phyloP scores from a whole-genome alignment of 2,113 vertebrate species.

The Symphodus melops region DNA sequence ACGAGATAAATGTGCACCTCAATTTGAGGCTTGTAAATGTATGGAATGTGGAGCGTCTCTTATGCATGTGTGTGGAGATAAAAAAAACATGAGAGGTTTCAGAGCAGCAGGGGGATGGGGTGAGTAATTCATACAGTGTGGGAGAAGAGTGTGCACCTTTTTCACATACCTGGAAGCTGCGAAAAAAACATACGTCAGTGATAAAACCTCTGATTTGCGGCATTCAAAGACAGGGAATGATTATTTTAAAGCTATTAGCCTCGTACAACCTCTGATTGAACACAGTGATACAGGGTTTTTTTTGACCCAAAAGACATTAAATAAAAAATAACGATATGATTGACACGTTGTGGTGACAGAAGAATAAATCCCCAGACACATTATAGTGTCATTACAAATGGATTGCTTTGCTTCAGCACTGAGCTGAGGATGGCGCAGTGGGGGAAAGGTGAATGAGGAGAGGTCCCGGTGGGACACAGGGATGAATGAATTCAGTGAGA shows the following conservation, averaged over 20 bases:
- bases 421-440: slow-evolving; percentile 43
- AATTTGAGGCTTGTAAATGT: slow-evolving; percentile 8
- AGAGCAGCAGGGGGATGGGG: slow-evolving; percentile 41
- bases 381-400: slow-evolving; percentile 23
- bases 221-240: slow-evolving; percentile 1
- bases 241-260: neutral
- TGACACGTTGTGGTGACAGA: slow-evolving; percentile 3
- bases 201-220: slow-evolving; percentile 1
- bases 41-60: slow-evolving; percentile 6
- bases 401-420: slow-evolving; percentile 32
- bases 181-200: slow-evolving; percentile 4
- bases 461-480: slow-evolving; percentile 40
- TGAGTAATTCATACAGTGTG: slow-evolving; percentile 31
- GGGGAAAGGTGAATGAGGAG: slow-evolving; percentile 67
- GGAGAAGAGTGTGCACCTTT: slow-evolving; percentile 28
- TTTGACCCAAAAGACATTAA: neutral
- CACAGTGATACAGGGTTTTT: neutral
- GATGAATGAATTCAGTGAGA: slow-evolving; percentile 47
- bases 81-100: slow-evolving; percentile 22
- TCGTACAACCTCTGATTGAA: neutral
- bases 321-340: slow-evolving; percentile 6
- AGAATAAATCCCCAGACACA: neutral
- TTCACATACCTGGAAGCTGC: slow-evolving; percentile 19
- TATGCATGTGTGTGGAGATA: slow-evolving; percentile 33
- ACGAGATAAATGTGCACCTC: slow-evolving; percentile 1